A percentile compares a stretch with the other conserved stretches of the same genome.
Evolutionary conservation across 1,140 invertebrate genomes (phyloP).

Genomic region (Orchesella cincta): DNA sequence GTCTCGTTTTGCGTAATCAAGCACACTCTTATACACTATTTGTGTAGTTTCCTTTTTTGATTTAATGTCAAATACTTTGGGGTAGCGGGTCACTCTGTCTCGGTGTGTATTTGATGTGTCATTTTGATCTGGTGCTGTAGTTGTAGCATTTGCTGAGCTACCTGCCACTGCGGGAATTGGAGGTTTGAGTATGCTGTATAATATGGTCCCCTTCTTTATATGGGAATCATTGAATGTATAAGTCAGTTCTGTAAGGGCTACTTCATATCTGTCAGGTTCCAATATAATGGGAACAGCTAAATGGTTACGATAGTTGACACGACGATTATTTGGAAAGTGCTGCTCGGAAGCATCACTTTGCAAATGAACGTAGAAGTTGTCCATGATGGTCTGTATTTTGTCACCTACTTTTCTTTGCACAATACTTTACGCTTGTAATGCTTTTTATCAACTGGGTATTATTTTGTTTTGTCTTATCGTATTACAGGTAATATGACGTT

Average conservation of each 20-base stretch:
- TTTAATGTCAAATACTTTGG: no score
- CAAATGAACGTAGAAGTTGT: constrained; percentile 2
- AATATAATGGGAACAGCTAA: neutral
- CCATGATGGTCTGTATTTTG: no score
- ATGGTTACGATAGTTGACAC: neutral
- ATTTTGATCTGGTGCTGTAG: neutral
- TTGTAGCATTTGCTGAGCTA: neutral
- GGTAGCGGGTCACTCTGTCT: no score
- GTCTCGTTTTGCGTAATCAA: neutral
- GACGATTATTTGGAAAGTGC: neutral
- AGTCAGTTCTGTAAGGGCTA: neutral
- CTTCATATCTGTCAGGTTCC: neutral
- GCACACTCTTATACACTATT: neutral
- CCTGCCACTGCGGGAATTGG: neutral
- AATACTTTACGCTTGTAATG: no score
- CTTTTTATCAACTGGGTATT: no score
- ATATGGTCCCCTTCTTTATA: neutral
- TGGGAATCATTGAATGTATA: neutral
- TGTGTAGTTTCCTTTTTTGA: neutral
- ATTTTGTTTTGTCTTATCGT: no score
- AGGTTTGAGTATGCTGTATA: neutral
- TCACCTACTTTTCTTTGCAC: no score
- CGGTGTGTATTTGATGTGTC: no score
- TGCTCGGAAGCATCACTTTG: neutral
- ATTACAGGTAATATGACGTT: no score